Base-by-base conservation (phyloP, 2,888 invertebrate genomes). In the Chouioia cunea region DNA sequence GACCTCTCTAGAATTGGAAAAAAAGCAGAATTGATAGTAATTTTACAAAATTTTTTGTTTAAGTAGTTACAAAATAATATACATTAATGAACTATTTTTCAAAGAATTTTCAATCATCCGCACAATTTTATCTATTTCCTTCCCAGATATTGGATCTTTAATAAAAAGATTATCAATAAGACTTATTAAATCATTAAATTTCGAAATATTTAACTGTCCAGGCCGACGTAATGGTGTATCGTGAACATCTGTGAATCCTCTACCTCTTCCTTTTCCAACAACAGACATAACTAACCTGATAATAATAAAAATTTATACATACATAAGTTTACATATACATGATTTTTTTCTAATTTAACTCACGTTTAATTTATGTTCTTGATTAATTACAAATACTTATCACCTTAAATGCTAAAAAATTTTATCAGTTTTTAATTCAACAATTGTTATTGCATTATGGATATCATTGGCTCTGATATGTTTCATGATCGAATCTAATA, bases 231-330 rank as follows among this genome's bases (percentile, higher is more conserved):
- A 36, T 10, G 48, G 36, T 36, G 68, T 36, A 69, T 67, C 74
- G 15, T 27, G 52, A 36, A 63, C 48, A 73, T 67, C 74, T 65
- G 76, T 76, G 47, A 74, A 80, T 36, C 80, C 80, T 71, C 81
- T 77, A 48, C 81, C 81, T 65, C 78, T 77, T 18, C 79, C 76
- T 73, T 78, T 76, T 10, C 78, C 75, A 69, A 75, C 43, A 16
- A 74, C 73, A 23, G 75, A 73, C 79, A 78, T 80, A 44, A 64
- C 71, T 58, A 20, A 50, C 16, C 68, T 58, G 23, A 54, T 67
- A 66, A 46, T 16, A 14, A 44, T 52, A 47, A 4, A 43, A 22
- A 18, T 23, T 57, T 43, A 0, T 44, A n/a, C n/a, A n/a, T n/a
- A n/a, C n/a, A n/a, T n/a, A n/a, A n/a, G n/a, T n/a, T n/a, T n/a